Base-by-base conservation (phyloP, 2,888 invertebrate species). In the Troilus luridus region DNA sequence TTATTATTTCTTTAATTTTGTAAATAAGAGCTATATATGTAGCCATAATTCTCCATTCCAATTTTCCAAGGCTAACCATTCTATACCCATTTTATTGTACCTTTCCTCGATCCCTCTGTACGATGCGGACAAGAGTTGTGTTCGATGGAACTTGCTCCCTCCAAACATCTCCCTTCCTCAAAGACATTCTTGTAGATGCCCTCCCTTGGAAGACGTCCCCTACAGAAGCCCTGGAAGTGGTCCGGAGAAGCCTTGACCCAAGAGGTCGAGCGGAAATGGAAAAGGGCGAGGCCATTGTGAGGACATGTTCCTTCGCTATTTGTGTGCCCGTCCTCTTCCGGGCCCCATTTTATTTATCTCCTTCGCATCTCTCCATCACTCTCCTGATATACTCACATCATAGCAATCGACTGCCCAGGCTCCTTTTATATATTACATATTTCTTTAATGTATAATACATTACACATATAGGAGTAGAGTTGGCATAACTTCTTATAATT, bases 231-330 rank as follows among this genome's bases (percentile, higher is more conserved):
- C 27, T 77, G 72, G 72, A 77, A 77, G 72, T 77, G 72, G 17
- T 9, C 24, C 0, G 27, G 24, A 67, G 81, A 54, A 81, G 54
- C 54, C 56, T 56, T 85, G 85, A 58, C 56, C 85, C 54, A 58
- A 85, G 85, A 85, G 85, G 85, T 85, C 85, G 85, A 85, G 85
- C 85, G 85, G 85, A 85, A 85, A 85, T 85, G 85, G 54, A 85
- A 85, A 85, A 58, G 85, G 85, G 56, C 85, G 85, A n/a, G n/a
- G 54, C 85, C 85, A 85, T 85, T 85, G 85, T 85, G 81, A 77
- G 27, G 67, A 14, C 56, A 85, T 21, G n/a, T 56, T 85, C n/a
- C 85, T 27, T 9, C n/a, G 12, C 85, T 85, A 85, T 85, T 85
- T 85, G 56, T 85, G n/a, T 58, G 12, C 21, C 56, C n/a, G 6